phyloP scores from a whole-genome alignment of 2,113 vertebrate genomes.

The Accipiter virgatus region DNA sequence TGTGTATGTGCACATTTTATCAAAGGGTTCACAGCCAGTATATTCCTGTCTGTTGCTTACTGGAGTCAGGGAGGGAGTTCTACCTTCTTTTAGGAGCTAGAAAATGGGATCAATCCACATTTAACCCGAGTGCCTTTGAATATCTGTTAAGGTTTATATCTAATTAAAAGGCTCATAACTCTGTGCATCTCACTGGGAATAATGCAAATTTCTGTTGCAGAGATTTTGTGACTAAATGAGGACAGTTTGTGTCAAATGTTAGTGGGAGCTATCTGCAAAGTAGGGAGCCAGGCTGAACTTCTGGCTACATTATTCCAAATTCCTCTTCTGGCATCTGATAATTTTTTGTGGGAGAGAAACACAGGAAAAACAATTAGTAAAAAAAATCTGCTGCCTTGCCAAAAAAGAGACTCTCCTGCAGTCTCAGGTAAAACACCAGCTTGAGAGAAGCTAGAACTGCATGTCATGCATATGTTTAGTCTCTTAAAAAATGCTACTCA shows the following conservation, averaged over 20 bases:
- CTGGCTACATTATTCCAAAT: not conserved
- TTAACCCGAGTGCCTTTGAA: constrained; percentile 43
- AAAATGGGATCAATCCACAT: not conserved
- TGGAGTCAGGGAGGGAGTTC: not conserved
- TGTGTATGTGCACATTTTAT: not conserved
- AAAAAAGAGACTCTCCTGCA: not conserved
- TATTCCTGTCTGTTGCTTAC: not conserved
- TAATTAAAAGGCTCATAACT: not conserved
- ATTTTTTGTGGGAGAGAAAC: not conserved
- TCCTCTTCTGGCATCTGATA: not conserved
- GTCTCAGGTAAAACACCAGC: not conserved
- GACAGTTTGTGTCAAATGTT: not conserved
- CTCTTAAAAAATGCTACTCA: not conserved
- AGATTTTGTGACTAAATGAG: not conserved
- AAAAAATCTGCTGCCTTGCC: not conserved
- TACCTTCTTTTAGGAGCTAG: not conserved
- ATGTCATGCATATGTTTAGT: not conserved
- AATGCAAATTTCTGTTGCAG: not conserved
- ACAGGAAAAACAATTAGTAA: not conserved
- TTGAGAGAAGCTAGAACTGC: not conserved
- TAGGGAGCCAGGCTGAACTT: not conserved
- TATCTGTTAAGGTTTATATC: not conserved
- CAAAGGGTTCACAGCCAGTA: not conserved
- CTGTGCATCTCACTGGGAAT: not conserved
- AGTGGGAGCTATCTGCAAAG: not conserved